Conservation (phyloP, 2,113 vertebrate genomes). For the Melanocharis versteri region DNA sequence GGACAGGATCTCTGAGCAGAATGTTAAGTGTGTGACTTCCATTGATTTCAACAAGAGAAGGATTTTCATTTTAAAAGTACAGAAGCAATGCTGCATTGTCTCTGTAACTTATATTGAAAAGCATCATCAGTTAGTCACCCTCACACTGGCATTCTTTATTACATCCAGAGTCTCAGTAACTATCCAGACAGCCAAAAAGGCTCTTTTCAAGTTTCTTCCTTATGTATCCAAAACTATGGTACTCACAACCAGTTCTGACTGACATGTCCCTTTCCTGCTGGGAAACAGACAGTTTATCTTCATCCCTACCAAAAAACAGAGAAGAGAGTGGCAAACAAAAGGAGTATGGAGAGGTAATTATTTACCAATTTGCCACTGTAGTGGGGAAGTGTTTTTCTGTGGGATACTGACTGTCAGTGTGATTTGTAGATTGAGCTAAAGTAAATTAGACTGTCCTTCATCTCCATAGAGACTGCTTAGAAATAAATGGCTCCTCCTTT, state of each 20-base stretch:
- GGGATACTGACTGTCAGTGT: background rate
- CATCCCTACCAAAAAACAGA: background rate
- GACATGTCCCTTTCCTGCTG: background rate
- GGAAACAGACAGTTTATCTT: background rate
- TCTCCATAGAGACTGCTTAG: background rate
- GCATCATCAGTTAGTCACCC: background rate
- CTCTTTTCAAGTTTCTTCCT: background rate
- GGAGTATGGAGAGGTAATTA: background rate
- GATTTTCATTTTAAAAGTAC: background rate
- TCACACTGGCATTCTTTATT: background rate
- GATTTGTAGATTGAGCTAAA: conserved; percentile 25
- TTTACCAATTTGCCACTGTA: background rate
- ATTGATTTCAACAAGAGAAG: background rate
- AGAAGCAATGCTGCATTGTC: background rate
- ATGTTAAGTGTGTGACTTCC: background rate
- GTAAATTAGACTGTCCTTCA: conserved; percentile 1
- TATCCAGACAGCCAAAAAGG: background rate
- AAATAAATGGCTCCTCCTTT: background rate
- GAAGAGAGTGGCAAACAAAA: background rate
- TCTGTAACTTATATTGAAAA: background rate
- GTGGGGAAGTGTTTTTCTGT: background rate
- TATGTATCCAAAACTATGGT: background rate
- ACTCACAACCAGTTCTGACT: background rate
- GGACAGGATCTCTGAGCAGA: background rate
- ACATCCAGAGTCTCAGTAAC: background rate